Percentiles rank a stretch among this genome's conserved stretches.
Evolutionary conservation across 2,888 invertebrate genomes (phyloP).

Genomic region (Odontothrips loti): DNA sequence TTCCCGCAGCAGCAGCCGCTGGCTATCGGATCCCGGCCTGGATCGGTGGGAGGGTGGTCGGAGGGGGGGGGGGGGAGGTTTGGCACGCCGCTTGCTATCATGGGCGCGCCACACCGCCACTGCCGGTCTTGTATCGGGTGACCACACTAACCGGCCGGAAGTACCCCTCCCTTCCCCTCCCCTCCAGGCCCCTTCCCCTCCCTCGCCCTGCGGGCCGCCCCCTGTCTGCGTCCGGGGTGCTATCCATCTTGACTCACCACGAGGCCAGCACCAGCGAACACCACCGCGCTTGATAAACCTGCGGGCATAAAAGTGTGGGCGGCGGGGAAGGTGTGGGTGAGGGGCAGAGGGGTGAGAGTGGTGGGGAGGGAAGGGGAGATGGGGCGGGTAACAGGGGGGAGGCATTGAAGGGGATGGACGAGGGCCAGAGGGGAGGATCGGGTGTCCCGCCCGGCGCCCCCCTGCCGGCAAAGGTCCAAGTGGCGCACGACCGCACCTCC

Average conservation of each 20-base stretch:
- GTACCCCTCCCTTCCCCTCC: background rate
- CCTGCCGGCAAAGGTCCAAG: background rate
- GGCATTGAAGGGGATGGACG: background rate
- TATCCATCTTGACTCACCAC: background rate
- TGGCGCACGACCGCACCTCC: background rate
- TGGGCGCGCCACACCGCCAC: background rate
- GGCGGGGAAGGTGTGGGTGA: background rate
- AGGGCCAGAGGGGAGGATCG: background rate
- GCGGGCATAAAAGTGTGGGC: background rate
- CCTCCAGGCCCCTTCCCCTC: background rate
- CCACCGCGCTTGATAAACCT: background rate
- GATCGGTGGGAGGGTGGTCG: too few species aligned
- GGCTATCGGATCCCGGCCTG: too few species aligned
- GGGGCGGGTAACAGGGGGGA: background rate
- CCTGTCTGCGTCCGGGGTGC: background rate
- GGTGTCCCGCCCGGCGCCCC: background rate
- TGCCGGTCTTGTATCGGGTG: slow-evolving; percentile 7
- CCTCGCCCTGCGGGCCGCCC: background rate
- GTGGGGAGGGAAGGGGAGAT: background rate
- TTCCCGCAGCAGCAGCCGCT: too few species aligned
- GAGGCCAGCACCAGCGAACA: background rate
- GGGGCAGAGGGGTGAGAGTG: background rate
- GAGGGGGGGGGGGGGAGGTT: background rate
- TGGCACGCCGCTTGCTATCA: background rate
- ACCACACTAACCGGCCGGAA: slow-evolving; percentile 21